Conservation (phyloP, 2,888 invertebrate species). For the Andrena chrysosceles region DNA sequence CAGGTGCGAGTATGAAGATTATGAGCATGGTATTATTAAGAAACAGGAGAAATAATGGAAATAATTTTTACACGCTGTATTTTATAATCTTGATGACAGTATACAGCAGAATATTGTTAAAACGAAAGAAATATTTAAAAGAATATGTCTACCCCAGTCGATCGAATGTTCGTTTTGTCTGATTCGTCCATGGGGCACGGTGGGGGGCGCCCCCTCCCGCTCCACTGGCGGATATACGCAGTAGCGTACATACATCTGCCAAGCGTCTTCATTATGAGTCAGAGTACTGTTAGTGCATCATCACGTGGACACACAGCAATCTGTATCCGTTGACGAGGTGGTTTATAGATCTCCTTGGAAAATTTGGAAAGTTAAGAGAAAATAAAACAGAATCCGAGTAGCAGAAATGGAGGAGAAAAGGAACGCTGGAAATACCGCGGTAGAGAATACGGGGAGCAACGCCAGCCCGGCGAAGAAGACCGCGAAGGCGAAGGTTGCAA, state of each 20-base stretch:
- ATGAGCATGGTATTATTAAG: not conserved
- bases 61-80: not conserved
- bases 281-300: not conserved
- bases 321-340: too few relatives aligned
- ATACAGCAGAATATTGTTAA: not conserved
- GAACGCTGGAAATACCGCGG: constrained; percentile 48
- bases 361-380: not conserved
- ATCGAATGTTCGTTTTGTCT: not conserved
- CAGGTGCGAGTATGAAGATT: too few relatives aligned
- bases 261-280: not conserved
- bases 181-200: not conserved
- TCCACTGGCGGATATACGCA: too few relatives aligned
- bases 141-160: constrained; percentile 12
- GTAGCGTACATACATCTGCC: too few relatives aligned
- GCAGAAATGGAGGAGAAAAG: constrained; percentile 53
- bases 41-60: not conserved
- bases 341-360: too few relatives aligned
- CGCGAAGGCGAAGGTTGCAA: constrained; percentile 67
- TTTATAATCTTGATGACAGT: not conserved
- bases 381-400: not conserved
- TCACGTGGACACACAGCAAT: too few relatives aligned
- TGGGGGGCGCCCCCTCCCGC: too few relatives aligned
- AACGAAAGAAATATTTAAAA: constrained; percentile 5
- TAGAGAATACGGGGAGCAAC: constrained; percentile 18
- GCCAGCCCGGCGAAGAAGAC: constrained; percentile 47